Conservation (phyloP, 2,113 vertebrate species). For the Uropsilus gracilis region DNA sequence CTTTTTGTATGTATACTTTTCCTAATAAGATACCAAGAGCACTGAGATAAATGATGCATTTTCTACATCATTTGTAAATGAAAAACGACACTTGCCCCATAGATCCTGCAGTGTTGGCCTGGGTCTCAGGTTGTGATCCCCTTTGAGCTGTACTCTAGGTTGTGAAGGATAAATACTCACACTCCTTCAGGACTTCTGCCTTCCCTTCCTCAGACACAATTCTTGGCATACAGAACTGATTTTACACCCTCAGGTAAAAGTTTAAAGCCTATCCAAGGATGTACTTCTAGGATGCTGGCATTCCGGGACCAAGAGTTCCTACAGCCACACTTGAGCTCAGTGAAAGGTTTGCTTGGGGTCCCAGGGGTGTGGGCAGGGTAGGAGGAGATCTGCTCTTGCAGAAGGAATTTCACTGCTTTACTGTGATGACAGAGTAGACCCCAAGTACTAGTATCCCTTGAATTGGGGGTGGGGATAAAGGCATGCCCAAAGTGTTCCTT, state of each 20-base stretch:
- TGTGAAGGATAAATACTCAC: neutral
- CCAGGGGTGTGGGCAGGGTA: neutral
- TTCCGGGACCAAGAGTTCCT: fast-evolving
- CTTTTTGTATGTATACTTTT: neutral
- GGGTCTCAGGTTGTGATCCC: neutral
- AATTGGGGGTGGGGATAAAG: neutral
- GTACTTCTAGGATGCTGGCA: too few relatives aligned
- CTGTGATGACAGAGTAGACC: fast-evolving
- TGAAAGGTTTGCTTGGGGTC: neutral
- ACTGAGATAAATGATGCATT: neutral
- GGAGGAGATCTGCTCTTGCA: too few relatives aligned
- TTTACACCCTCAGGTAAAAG: neutral
- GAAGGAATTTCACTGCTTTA: neutral
- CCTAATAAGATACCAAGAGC: neutral
- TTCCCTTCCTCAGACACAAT: too few relatives aligned
- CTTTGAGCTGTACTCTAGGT: neutral
- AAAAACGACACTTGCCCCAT: neutral
- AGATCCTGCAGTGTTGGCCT: neutral
- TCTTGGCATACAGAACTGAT: neutral
- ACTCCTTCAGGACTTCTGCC: neutral
- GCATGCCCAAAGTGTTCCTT: neutral
- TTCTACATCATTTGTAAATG: neutral
- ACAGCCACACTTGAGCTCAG: neutral
- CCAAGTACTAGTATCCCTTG: neutral
- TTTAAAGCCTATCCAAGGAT: neutral